Percentiles rank a stretch among this genome's conserved stretches.
These are phyloP conservation scores for Siphamia tubifer DNA, from an alignment of 2,113 vertebrate genomes.

Conservation along the genomic window DNA sequence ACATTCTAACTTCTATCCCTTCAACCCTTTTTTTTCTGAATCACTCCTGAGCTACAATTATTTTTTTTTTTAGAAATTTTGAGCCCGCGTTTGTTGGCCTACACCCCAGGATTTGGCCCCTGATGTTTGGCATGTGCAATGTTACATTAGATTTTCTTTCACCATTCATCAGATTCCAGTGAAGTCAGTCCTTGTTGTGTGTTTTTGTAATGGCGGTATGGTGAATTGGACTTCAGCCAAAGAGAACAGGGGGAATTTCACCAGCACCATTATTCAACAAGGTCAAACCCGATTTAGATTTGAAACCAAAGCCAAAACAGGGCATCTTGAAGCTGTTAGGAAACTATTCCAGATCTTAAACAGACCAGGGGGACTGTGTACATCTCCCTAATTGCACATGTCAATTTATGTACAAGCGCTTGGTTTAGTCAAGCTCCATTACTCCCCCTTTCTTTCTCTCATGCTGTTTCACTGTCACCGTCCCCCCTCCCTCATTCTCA, in stretches of 20 bases:
- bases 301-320: conserved; percentile 65
- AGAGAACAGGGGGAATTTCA: conserved; percentile 54
- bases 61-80: too few species aligned
- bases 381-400: conserved; percentile 76
- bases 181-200: conserved; percentile 20
- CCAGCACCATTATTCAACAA: conserved; percentile 66
- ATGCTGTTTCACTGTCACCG: conserved; percentile 2
- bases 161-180: conserved; percentile 49
- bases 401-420: conserved; percentile 74
- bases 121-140: conserved; percentile 21
- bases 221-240: conserved; percentile 42
- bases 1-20: too few species aligned
- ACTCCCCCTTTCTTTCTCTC: background rate
- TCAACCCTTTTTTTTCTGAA: too few species aligned
- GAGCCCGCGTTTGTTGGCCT: too few species aligned
- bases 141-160: conserved; percentile 43
- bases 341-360: conserved; percentile 77
- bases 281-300: conserved; percentile 67
- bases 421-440: conserved; percentile 72
- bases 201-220: too few species aligned
- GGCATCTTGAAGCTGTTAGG: conserved; percentile 80
- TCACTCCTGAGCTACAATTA: too few species aligned
- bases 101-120: too few species aligned
- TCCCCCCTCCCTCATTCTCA: background rate
- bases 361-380: conserved; percentile 74